phyloP scores from a whole-genome alignment of 2,888 invertebrate species.

The Formica aserva region DNA sequence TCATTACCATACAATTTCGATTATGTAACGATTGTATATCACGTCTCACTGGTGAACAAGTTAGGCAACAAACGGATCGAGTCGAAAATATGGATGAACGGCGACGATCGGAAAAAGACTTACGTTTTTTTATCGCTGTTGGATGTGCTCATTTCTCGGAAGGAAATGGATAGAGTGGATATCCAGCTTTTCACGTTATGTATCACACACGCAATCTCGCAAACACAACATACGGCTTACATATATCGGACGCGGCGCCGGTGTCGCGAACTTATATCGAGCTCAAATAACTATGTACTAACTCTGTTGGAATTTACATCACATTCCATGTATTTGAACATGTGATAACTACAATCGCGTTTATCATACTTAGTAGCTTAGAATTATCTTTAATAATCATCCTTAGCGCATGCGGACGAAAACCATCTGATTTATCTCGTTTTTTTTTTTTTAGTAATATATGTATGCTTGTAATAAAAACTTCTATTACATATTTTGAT shows the following conservation, averaged over 20 bases:
- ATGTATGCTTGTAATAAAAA: not conserved
- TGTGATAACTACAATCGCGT: not conserved
- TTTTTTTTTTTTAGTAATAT: not conserved
- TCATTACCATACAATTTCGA: not conserved
- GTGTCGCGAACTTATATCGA: not conserved
- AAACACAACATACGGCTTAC: not conserved
- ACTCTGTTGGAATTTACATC: not conserved
- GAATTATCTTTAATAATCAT: too few species aligned
- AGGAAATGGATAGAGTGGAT: not conserved
- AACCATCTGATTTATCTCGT: too few species aligned
- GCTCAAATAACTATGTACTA: not conserved
- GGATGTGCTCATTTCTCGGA: not conserved
- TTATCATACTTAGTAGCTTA: not conserved
- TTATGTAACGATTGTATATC: conserved; percentile 26
- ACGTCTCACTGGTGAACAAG: not conserved
- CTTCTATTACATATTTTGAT: not conserved
- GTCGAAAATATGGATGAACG: not conserved
- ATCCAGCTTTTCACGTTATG: not conserved
- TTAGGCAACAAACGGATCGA: not conserved
- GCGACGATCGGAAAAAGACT: not conserved
- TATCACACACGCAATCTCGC: not conserved
- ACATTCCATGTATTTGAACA: not conserved
- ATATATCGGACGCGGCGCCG: conserved; percentile 14
- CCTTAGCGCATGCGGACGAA: too few species aligned
- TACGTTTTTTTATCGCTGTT: conserved; percentile 14